Conservation (phyloP, 2,888 invertebrate species). For the Thyatira batis region DNA sequence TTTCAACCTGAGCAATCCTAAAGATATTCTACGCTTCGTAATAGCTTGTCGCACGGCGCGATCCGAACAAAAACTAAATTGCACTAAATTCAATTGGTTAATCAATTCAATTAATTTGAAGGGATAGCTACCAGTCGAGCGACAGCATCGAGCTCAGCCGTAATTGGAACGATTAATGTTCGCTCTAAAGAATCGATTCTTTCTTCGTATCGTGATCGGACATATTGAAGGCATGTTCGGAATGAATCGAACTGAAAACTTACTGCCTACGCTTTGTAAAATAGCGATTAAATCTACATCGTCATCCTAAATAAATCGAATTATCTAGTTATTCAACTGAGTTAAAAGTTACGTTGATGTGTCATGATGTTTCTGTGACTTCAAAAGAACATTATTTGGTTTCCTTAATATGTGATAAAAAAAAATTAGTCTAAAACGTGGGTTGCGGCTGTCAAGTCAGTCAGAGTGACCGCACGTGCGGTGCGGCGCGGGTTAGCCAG, state of each 20-base stretch:
- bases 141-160: conserved; percentile 40
- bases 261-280: conserved; percentile 47
- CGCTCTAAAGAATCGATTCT: conserved; percentile 60
- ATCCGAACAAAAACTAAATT: conserved; percentile 60
- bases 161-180: conserved; percentile 75
- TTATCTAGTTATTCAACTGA: conserved; percentile 6
- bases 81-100: conserved; percentile 73
- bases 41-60: conserved; percentile 34
- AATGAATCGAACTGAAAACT: conserved; percentile 47
- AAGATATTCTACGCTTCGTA: conserved; percentile 23
- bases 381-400: background rate
- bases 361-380: background rate
- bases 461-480: conserved; percentile 46
- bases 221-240: conserved; percentile 60
- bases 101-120: conserved; percentile 78
- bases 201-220: conserved; percentile 60
- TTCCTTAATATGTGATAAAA: background rate
- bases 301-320: background rate
- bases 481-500: too few species aligned
- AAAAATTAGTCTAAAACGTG: conserved; percentile 15
- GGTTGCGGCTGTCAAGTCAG: conserved; percentile 28
- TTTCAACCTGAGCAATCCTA: conserved; percentile 16
- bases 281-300: conserved; percentile 50
- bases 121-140: conserved; percentile 57
- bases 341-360: background rate